Evolutionary conservation across 1,140 invertebrate genomes (phyloP).

Genomic region (Eufriesea mexicana): DNA sequence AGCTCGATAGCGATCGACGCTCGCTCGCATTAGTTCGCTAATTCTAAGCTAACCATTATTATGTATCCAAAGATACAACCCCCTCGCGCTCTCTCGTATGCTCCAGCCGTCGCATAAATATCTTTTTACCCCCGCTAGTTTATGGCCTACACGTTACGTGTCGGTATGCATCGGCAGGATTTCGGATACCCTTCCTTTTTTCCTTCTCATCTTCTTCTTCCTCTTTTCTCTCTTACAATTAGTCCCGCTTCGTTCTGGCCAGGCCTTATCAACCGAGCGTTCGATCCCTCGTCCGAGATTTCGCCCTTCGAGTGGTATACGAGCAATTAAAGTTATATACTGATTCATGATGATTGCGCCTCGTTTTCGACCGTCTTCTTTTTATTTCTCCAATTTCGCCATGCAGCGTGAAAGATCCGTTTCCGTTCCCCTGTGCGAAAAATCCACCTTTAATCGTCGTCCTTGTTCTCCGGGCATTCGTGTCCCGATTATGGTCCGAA

Average conservation of each 20-base stretch:
- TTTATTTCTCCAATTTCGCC: background rate
- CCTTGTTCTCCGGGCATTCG: no score
- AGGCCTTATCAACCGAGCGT: background rate
- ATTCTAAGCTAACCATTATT: conserved; percentile 70
- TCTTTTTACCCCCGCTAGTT: background rate
- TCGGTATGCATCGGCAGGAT: background rate
- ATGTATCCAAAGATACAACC: conserved; percentile 44
- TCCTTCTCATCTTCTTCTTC: background rate
- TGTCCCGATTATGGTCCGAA: no score
- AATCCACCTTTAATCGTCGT: no score
- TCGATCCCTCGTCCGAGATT: background rate
- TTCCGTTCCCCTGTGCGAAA: no score
- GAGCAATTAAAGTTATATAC: background rate
- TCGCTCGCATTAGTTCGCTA: conserved; percentile 67
- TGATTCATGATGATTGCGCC: background rate
- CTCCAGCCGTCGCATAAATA: conserved; percentile 28
- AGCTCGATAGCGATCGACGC: conserved; percentile 65
- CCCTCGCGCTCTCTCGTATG: background rate
- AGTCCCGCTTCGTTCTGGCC: background rate
- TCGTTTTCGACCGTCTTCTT: background rate
- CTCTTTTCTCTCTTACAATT: background rate
- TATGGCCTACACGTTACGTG: background rate
- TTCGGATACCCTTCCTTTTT: background rate
- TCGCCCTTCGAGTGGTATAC: background rate
- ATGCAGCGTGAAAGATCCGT: background rate